These are phyloP conservation scores for sheep (Ovis aries) DNA, from an alignment of 2,113 vertebrate species.

Conservation along the genomic window ARS-UI_Ramb_v3.0 NC_056080.1:104585501-104586000, in stretches of 20 bases:
- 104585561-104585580: neutral
- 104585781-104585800: neutral
- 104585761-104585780: neutral
- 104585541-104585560: neutral
- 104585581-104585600: neutral
- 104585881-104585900: neutral
- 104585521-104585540: neutral
- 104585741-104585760: neutral
- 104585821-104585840: neutral
- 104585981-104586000: neutral
- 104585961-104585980: neutral
- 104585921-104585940: neutral
- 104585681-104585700: no score
- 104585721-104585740: neutral
- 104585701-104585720: no score
- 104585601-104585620: neutral
- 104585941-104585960: neutral
- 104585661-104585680: no score
- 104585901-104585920: neutral
- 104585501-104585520: neutral
- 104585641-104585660: neutral
- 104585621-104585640: no score
- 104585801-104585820: neutral
- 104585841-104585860: neutral
- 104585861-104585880: neutral